Base-by-base conservation (phyloP, 2,888 invertebrate species). In the Leucophora obtusa region DNA sequence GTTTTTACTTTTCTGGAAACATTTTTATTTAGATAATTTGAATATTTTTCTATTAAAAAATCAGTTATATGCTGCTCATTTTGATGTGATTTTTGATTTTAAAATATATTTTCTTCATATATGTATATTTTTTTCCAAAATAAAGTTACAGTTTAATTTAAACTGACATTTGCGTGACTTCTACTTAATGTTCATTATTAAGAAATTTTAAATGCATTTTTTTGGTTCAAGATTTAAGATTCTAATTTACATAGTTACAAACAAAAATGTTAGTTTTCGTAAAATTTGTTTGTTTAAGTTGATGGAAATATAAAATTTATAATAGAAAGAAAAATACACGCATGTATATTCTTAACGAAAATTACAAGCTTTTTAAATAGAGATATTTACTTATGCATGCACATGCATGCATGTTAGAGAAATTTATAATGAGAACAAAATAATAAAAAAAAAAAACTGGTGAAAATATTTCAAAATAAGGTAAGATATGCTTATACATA, bases 121-220 rank as follows among this genome's bases (percentile, higher is more conserved):
- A n/a, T n/a, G n/a, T n/a, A n/a, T n/a, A n/a, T 43, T 24, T 43
- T 60, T 17, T 33, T 21, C 51, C 35, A 1, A 2, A 21, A 1
- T 14, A 33, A 63, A 70, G 24, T 76, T 70, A 28, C 24, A 43
- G 35, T 51, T 59, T 51, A 70, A 70, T 33, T 53, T 62, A n/a
- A 69, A 62, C 56, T 62, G 69, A 50, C 75, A 75, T 62, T 70
- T 76, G 76, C 76, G 70, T 70, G 76, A 76, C 70, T 70, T 69
- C 51, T 63, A 43, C 15, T 33, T 28, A 28, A 70, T 54, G 15
- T 60, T 35, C 2, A 35, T 62, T 75, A 60, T 68, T 60, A 74
- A 53, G 18, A 65, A 17, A 38, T 59, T 24, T 35, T 35, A 54
- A 74, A 21, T 28, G 8, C 60, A 60, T 15, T 21, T 68, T 66